These are phyloP conservation scores for Ophiodon elongatus DNA, from an alignment of 2,113 vertebrate species.

Conservation along the genomic window DNA sequence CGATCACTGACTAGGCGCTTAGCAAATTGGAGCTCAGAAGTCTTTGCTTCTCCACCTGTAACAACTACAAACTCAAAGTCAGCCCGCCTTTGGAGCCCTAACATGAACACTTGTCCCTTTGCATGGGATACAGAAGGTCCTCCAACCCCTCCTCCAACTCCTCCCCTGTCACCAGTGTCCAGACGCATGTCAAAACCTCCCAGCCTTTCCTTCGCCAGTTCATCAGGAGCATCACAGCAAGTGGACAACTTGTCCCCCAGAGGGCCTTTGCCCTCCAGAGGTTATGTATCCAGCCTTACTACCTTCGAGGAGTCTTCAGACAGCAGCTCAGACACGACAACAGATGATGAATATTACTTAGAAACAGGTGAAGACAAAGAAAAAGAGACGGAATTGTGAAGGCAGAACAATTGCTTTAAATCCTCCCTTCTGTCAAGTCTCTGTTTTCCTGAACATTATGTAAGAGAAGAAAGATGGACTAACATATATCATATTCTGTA, in stretches of 20 bases:
- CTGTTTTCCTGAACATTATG: background rate
- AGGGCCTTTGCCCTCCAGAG: constrained; percentile 70
- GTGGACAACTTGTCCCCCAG: constrained; percentile 74
- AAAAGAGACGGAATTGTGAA: constrained; percentile 83
- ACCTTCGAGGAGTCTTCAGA: constrained; percentile 87
- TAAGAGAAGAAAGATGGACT: background rate
- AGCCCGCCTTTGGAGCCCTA: constrained; percentile 45
- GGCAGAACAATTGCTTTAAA: background rate
- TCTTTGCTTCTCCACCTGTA: background rate
- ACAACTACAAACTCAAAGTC: constrained; percentile 23
- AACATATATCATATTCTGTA: background rate
- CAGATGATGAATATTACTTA: constrained; percentile 95
- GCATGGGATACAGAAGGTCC: constrained; percentile 70
- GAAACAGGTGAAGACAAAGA: constrained; percentile 69
- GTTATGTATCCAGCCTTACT: constrained; percentile 70
- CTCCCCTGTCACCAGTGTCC: constrained; percentile 70
- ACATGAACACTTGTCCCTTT: constrained; percentile 53
- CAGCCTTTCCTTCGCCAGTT: constrained; percentile 72
- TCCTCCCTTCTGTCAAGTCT: background rate
- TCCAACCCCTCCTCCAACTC: constrained; percentile 82
- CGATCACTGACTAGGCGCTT: constrained; percentile 68
- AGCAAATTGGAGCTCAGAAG: constrained; percentile 64
- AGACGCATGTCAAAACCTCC: constrained; percentile 75
- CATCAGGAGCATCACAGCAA: constrained; percentile 71
- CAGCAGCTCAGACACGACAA: constrained; percentile 90